Conservation (phyloP, 2,797 vertebrate genomes). For the Cetoscarus ocellatus region DNA sequence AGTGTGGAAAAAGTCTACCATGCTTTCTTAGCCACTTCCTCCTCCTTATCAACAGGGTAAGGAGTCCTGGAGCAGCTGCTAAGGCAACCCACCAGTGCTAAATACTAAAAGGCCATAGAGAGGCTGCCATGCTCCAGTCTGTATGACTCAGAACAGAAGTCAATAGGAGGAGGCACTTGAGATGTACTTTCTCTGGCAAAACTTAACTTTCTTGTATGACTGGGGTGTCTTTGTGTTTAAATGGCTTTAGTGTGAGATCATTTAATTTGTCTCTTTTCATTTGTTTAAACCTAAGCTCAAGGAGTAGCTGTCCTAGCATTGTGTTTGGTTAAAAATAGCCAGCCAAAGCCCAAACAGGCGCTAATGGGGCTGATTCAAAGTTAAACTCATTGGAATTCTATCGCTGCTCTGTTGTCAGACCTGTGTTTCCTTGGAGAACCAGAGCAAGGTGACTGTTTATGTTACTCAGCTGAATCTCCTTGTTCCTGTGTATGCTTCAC, state of each 20-base stretch:
- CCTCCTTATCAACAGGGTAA: constrained; percentile 73
- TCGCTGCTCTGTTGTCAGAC: constrained; percentile 37
- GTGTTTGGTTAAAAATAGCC: constrained; percentile 40
- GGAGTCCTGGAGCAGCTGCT: constrained; percentile 70
- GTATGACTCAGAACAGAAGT: constrained; percentile 66
- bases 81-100: constrained; percentile 64
- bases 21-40: constrained; percentile 68
- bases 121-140: constrained; percentile 49
- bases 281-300: constrained; percentile 29
- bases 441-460: constrained; percentile 68
- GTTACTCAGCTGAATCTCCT: constrained; percentile 55
- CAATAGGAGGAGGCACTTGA: constrained; percentile 75
- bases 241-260: constrained; percentile 22
- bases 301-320: constrained; percentile 31
- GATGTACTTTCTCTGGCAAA: constrained; percentile 58
- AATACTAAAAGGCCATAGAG: constrained; percentile 53
- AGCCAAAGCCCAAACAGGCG: background rate
- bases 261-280: constrained; percentile 44
- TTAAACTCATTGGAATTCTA: constrained; percentile 27
- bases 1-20: constrained; percentile 51
- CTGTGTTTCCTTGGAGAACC: constrained; percentile 38
- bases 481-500: constrained; percentile 62
- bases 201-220: constrained; percentile 37
- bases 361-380: constrained; percentile 56
- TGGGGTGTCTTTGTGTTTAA: constrained; percentile 36